These are phyloP conservation scores for Anguilla megastoma DNA, from an alignment of 2,797 vertebrate species.

Conservation along the genomic window DNA sequence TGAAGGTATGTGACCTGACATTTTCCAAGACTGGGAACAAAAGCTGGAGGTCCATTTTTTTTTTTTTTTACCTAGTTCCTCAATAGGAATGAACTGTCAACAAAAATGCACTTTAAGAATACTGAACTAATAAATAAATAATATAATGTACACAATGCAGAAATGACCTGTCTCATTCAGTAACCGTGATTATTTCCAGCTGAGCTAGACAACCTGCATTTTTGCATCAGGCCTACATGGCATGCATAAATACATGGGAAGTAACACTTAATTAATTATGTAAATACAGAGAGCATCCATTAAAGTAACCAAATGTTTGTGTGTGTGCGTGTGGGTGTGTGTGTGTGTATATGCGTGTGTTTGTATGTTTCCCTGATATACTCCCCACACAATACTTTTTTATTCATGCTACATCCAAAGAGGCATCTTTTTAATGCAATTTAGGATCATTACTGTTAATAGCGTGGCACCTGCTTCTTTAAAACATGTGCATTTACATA, in stretches of 20 bases:
- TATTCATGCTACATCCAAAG: no score
- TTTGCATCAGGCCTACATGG: not conserved
- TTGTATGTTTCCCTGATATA: not conserved
- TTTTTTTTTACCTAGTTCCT: not conserved
- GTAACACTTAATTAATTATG: not conserved
- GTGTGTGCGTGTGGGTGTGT: no score
- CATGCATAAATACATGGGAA: not conserved
- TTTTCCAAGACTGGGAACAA: constrained; percentile 16
- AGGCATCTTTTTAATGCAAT: not conserved
- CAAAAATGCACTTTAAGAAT: not conserved
- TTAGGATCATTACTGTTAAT: not conserved
- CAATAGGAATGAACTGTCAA: not conserved
- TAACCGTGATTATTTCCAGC: not conserved
- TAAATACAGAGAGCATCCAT: not conserved
- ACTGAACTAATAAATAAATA: not conserved
- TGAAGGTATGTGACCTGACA: constrained; percentile 20
- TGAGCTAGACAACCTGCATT: not conserved
- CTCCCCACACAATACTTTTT: not conserved
- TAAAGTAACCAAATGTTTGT: not conserved
- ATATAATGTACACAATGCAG: not conserved
- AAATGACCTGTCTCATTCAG: not conserved
- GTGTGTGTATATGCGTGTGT: no score
- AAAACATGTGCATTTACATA: not conserved
- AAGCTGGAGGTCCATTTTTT: not conserved
- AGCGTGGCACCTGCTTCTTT: not conserved